Percentiles rank a stretch among this genome's conserved stretches.
Evolutionary conservation across 2,888 invertebrate genomes (phyloP).

Genomic region (Tenodera sinensis): DNA sequence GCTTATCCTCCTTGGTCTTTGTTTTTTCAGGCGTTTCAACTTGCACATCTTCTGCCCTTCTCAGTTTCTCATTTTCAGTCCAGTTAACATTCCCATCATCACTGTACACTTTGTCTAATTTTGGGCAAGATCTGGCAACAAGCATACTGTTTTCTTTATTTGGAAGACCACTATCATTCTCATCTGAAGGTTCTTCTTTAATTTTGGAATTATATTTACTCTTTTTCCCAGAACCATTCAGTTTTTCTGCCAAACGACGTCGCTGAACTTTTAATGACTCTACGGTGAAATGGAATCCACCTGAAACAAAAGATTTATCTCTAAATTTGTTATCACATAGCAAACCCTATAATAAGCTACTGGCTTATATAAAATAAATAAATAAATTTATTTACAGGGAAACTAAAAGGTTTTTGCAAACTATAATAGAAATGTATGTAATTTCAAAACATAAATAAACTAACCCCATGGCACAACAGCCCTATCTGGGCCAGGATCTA

Average conservation of each 20-base stretch:
- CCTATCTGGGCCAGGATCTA: too few species aligned
- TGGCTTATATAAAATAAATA: too few species aligned
- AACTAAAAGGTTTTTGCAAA: too few species aligned
- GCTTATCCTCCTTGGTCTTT: not conserved
- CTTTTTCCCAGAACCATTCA: not conserved
- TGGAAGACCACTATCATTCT: slow-evolving; percentile 23
- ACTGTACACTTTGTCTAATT: not conserved
- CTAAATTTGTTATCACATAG: too few species aligned
- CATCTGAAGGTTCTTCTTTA: slow-evolving; percentile 33
- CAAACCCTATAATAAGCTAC: too few species aligned
- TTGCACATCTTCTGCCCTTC: not conserved
- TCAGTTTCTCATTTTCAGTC: not conserved
- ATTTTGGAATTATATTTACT: slow-evolving; percentile 27
- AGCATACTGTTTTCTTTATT: slow-evolving; percentile 9
- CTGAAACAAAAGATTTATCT: not conserved
- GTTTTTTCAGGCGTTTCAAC: not conserved
- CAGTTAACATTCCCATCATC: not conserved
- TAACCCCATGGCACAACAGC: too few species aligned
- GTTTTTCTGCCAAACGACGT: slow-evolving; percentile 13
- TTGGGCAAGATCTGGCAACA: not conserved
- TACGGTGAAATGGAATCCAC: slow-evolving; percentile 4
- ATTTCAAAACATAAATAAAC: too few species aligned
- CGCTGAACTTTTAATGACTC: slow-evolving; percentile 16
- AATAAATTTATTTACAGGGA: too few species aligned
- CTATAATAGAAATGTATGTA: too few species aligned